These are phyloP conservation scores for Micronycteris hirsuta DNA, from an alignment of 2,113 vertebrate species.

Conservation along the genomic window DNA sequence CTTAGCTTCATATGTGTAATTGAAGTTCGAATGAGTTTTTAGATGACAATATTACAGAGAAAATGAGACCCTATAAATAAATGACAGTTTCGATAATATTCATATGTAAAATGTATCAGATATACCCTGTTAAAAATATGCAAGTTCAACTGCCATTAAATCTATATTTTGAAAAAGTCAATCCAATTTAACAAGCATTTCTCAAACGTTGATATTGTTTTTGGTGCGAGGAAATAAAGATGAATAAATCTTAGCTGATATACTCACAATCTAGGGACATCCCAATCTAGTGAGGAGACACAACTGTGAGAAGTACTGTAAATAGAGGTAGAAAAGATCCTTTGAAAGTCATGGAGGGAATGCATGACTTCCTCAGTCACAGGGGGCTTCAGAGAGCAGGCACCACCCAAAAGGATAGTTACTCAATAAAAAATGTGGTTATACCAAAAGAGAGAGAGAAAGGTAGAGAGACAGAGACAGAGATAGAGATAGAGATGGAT, in stretches of 20 bases:
- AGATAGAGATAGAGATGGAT: no score
- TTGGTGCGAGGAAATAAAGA: not conserved
- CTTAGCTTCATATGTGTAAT: not conserved
- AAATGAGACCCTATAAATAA: not conserved
- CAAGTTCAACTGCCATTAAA: not conserved
- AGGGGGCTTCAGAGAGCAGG: not conserved
- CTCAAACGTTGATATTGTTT: not conserved
- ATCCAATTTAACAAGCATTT: not conserved
- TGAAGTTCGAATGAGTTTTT: constrained; percentile 15
- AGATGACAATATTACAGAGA: not conserved
- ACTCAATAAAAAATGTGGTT: not conserved
- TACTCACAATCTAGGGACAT: not conserved
- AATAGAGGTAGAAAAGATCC: not conserved
- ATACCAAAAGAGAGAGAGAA: not conserved
- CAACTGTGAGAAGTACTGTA: not conserved
- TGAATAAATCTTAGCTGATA: not conserved
- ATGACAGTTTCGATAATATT: not conserved
- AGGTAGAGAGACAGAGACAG: no score
- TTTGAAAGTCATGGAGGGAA: not conserved
- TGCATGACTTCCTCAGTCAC: not conserved
- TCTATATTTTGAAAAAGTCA: not conserved
- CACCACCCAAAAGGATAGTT: not conserved
- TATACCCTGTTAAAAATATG: not conserved
- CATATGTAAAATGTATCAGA: not conserved
- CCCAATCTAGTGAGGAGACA: not conserved